Conservation (phyloP, 1,140 invertebrate species). For the Drosophila nikananu region DNA sequence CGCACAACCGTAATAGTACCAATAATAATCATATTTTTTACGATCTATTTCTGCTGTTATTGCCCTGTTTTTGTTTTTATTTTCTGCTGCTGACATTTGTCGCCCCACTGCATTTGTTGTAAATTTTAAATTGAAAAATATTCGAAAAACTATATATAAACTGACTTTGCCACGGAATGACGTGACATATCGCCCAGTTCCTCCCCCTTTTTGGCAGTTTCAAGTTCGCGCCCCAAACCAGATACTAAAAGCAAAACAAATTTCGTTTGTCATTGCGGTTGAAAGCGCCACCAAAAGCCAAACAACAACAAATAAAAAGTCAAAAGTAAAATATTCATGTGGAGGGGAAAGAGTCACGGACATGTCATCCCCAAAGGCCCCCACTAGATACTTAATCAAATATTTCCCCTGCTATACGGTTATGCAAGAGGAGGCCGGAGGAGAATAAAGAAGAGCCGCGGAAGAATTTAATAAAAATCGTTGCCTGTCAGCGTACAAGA, state of each 20-base stretch:
- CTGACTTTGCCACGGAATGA: constrained; percentile 28
- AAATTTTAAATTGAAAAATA: constrained; percentile 62
- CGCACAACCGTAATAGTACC: constrained; percentile 64
- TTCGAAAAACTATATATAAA: constrained; percentile 40
- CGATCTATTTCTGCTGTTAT: constrained; percentile 53
- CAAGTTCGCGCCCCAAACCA: constrained; percentile 41
- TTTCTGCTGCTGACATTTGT: constrained; percentile 47
- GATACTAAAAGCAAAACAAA: constrained; percentile 65
- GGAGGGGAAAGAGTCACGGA: constrained; percentile 24
- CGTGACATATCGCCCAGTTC: constrained; percentile 34
- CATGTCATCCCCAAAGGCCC: constrained; percentile 46
- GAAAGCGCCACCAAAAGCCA: constrained; percentile 46
- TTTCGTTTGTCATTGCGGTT: constrained; percentile 66
- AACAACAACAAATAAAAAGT: not conserved
- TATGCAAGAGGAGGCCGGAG: constrained; percentile 63
- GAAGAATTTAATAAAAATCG: constrained; percentile 83
- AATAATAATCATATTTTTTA: constrained; percentile 77
- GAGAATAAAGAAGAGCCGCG: constrained; percentile 45
- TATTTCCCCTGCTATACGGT: constrained; percentile 54
- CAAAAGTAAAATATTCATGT: not conserved
- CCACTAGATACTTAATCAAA: constrained; percentile 73
- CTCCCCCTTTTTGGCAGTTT: constrained; percentile 33
- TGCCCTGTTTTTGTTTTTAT: constrained; percentile 25
- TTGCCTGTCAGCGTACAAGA: constrained; percentile 79
- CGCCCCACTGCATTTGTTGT: constrained; percentile 42